Conservation (phyloP, 2,113 vertebrate genomes). For the Miniopterus natalensis region DNA sequence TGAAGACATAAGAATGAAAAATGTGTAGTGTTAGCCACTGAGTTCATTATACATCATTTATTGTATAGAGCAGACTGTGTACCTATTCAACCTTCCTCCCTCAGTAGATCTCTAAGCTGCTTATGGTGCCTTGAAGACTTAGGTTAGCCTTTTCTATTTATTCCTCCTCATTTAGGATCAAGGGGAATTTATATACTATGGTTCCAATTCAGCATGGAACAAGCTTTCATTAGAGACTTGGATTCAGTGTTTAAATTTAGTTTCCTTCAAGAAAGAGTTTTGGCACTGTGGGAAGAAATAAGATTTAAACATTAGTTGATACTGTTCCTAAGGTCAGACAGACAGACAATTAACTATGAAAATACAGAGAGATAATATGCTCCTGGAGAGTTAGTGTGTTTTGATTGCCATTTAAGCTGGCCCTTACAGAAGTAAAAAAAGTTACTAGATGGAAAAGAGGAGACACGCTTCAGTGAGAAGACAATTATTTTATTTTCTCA, state of each 20-base stretch:
- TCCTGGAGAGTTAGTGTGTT: not conserved
- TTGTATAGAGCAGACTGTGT: not conserved
- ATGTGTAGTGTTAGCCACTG: not conserved
- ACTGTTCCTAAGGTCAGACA: not conserved
- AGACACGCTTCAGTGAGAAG: not conserved
- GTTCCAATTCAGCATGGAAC: not conserved
- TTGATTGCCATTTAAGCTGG: not conserved
- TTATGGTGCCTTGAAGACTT: not conserved
- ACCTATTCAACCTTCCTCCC: not conserved
- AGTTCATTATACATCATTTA: not conserved
- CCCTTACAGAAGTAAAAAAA: not conserved
- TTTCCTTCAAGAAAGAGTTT: conserved; percentile 35
- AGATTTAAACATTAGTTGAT: not conserved
- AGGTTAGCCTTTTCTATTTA: not conserved
- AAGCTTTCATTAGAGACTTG: conserved; percentile 14
- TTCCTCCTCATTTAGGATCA: not conserved
- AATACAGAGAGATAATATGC: not conserved
- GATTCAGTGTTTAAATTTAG: not conserved
- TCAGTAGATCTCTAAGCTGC: not conserved
- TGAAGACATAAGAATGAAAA: not conserved
- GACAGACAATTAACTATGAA: not conserved
- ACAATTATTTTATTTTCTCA: not conserved
- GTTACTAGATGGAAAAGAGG: not conserved
- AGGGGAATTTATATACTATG: not conserved
- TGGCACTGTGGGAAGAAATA: not conserved